Percentiles rank a stretch among this genome's conserved stretches.
These are phyloP conservation scores for Stenotaenia linearis DNA, from an alignment of 2,888 invertebrate genomes.

Conservation along the genomic window DNA sequence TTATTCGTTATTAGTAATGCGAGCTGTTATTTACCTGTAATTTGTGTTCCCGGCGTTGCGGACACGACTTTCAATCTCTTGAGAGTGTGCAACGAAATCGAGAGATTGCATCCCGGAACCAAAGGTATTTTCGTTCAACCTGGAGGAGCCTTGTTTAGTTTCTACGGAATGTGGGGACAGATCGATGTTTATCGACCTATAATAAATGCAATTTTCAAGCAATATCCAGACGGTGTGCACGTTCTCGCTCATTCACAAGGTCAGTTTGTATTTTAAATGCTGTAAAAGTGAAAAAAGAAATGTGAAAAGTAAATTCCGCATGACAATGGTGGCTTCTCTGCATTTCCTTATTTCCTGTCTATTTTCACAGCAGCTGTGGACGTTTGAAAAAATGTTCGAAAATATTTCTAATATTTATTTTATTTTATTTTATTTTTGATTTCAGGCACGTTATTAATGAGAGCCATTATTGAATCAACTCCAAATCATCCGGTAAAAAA, in stretches of 20 bases:
- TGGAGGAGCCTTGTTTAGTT: not conserved
- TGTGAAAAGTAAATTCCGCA: too few species aligned
- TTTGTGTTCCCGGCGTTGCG: not conserved
- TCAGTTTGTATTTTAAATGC: too few species aligned
- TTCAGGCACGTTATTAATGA: not conserved
- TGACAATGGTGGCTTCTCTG: too few species aligned
- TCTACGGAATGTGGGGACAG: not conserved
- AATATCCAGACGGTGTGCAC: not conserved
- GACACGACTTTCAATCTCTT: conserved; percentile 29
- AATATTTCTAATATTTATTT: not conserved
- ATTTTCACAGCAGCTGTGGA: too few species aligned
- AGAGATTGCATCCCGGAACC: not conserved
- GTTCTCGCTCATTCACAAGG: not conserved
- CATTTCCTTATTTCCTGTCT: too few species aligned
- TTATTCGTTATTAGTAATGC: not conserved
- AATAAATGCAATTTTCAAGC: not conserved
- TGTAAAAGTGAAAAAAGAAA: too few species aligned
- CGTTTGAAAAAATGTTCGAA: too few species aligned
- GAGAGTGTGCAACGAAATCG: conserved; percentile 34
- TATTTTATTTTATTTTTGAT: not conserved
- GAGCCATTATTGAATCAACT: not conserved
- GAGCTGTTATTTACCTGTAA: not conserved
- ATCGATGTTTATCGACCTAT: not conserved
- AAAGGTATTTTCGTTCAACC: not conserved
- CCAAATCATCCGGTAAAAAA: not conserved